Evolutionary conservation across 2,113 vertebrate genomes (phyloP).

Genomic region (Oncorhynchus kisutch): DNA sequence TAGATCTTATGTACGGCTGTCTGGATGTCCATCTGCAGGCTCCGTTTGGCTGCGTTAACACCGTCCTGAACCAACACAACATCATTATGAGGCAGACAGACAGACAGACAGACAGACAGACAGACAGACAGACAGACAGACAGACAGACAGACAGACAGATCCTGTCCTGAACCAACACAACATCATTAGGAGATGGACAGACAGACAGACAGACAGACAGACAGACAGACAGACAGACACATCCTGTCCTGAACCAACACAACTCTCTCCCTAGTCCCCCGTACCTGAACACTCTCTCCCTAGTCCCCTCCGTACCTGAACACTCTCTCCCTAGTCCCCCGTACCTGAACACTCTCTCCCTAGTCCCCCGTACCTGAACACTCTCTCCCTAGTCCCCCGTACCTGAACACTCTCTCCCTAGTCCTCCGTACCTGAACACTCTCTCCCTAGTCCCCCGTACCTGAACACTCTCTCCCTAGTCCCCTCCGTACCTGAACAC

Average conservation of each 20-base stretch:
- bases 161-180: slow-evolving; percentile 80
- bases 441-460: slow-evolving; percentile 87
- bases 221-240: too few relatives aligned
- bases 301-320: slow-evolving; percentile 83
- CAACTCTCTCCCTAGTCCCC: too few relatives aligned
- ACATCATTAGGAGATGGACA: not conserved
- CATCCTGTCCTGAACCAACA: too few relatives aligned
- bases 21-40: slow-evolving; percentile 93
- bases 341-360: slow-evolving; percentile 44
- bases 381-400: too few relatives aligned
- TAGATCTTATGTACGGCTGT: slow-evolving; percentile 97
- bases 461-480: slow-evolving; percentile 88
- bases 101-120: too few relatives aligned
- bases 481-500: slow-evolving; percentile 64
- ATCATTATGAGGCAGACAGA: not conserved
- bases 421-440: slow-evolving; percentile 77
- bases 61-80: slow-evolving; percentile 79
- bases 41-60: slow-evolving; percentile 89
- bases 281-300: slow-evolving; percentile 92
- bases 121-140: too few relatives aligned
- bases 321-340: slow-evolving; percentile 86
- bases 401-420: too few relatives aligned
- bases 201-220: too few relatives aligned
- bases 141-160: slow-evolving; percentile 88
- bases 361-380: slow-evolving; percentile 72